Conservation (phyloP, 2,113 vertebrate species). For the Cebus imitator region DNA sequence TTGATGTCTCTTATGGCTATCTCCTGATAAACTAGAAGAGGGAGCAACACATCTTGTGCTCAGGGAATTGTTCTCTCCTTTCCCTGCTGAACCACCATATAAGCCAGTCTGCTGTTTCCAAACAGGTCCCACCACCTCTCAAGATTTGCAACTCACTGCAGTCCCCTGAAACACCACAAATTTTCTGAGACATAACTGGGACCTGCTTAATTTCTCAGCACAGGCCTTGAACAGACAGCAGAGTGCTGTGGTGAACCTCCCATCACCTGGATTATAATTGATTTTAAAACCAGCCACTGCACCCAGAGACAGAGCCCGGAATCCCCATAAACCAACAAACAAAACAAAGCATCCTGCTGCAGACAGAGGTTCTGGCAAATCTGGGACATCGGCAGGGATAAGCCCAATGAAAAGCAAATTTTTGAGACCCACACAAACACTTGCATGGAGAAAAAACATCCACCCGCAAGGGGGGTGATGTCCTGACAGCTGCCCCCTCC, state of each 20-base stretch:
- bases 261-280: conserved; percentile 23
- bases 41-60: not conserved
- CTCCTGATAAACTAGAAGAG: not conserved
- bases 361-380: not conserved
- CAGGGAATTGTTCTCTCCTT: not conserved
- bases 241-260: not conserved
- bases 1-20: not conserved
- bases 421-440: not conserved
- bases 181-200: conserved; percentile 26
- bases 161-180: not conserved
- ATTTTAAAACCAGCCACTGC: conserved; percentile 37
- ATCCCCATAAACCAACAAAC: not conserved
- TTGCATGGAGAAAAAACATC: not conserved
- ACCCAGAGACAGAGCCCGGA: not conserved
- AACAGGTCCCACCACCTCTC: not conserved
- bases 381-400: rapidly evolving
- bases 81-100: not conserved
- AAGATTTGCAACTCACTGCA: not conserved
- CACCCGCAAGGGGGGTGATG: no score
- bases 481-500: not conserved
- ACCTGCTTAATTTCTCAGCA: conserved; percentile 7
- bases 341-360: not conserved
- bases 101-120: not conserved
- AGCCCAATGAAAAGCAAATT: not conserved
- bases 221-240: not conserved